Percentiles rank a stretch among this genome's conserved stretches.
Evolutionary conservation across 2,797 vertebrate species (phyloP).

Genomic region (Tenualosa thibaudeaui): DNA sequence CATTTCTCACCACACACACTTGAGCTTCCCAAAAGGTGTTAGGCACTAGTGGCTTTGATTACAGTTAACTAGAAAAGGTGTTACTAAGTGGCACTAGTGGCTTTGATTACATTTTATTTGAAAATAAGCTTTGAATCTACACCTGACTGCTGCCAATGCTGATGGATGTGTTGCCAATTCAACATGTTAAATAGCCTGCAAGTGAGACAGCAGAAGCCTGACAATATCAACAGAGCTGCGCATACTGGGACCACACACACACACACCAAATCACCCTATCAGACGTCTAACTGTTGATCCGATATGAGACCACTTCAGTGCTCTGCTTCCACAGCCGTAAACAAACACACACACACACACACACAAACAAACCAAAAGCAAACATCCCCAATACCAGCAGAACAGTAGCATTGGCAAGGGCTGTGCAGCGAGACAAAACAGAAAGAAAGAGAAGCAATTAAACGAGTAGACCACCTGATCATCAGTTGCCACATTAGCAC

Average conservation of each 20-base stretch:
- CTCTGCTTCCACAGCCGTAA: not conserved
- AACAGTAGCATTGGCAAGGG: not conserved
- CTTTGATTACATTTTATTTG: too few species aligned
- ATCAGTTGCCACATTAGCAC: constrained; percentile 22
- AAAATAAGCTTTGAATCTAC: too few species aligned
- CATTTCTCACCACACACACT: not conserved
- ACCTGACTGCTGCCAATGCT: too few species aligned
- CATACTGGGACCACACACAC: not conserved
- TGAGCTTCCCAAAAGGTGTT: not conserved
- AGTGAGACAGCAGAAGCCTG: not conserved
- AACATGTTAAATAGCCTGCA: not conserved
- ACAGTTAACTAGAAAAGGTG: too few species aligned
- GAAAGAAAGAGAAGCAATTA: constrained; percentile 9
- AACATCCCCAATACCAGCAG: too few species aligned
- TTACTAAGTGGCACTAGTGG: too few species aligned
- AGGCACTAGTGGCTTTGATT: too few species aligned
- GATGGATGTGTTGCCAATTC: not conserved
- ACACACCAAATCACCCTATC: too few species aligned
- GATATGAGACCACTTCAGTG: too few species aligned
- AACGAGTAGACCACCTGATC: not conserved
- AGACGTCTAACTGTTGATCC: too few species aligned
- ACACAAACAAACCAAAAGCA: not conserved
- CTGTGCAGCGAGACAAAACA: not conserved
- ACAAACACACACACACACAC: not conserved
- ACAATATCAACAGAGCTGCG: too few species aligned